Evolutionary conservation across 2,888 invertebrate species (phyloP).

Genomic region (Chorisops tibialis): DNA sequence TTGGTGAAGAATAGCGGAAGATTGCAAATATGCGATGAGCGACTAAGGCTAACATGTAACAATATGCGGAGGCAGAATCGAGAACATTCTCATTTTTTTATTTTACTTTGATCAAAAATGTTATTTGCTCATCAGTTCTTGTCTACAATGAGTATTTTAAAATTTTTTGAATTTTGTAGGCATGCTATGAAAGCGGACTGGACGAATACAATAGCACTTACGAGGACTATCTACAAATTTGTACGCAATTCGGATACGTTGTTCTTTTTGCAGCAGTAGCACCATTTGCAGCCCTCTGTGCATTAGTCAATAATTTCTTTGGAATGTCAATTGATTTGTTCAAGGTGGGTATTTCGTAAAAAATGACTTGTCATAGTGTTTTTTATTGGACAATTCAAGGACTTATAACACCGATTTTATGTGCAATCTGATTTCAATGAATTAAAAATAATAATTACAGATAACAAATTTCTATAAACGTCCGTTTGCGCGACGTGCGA

Average conservation of each 20-base stretch:
- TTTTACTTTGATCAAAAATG: too few species aligned
- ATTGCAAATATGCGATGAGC: too few species aligned
- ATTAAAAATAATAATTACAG: conserved; percentile 34
- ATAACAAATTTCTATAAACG: conserved; percentile 66
- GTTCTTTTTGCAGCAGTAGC: conserved; percentile 74
- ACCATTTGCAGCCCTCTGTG: conserved; percentile 72
- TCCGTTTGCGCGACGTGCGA: conserved; percentile 64
- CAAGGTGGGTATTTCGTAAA: conserved; percentile 62
- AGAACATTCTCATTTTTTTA: too few species aligned
- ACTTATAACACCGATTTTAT: too few species aligned
- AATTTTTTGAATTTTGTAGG: conserved; percentile 35
- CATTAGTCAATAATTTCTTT: conserved; percentile 68
- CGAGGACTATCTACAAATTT: conserved; percentile 75
- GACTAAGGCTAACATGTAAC: too few species aligned
- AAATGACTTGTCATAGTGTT: conserved; percentile 39
- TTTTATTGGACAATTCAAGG: not conserved
- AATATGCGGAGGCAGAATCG: too few species aligned
- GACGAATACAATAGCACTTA: conserved; percentile 71
- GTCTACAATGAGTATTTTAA: too few species aligned
- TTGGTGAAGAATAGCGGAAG: too few species aligned
- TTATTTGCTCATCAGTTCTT: too few species aligned
- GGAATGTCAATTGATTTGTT: conserved; percentile 73
- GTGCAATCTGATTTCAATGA: too few species aligned
- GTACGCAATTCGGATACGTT: conserved; percentile 76
- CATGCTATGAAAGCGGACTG: conserved; percentile 58